phyloP scores from a whole-genome alignment of 2,888 invertebrate species.

The Temnothorax unifasciatus region DNA sequence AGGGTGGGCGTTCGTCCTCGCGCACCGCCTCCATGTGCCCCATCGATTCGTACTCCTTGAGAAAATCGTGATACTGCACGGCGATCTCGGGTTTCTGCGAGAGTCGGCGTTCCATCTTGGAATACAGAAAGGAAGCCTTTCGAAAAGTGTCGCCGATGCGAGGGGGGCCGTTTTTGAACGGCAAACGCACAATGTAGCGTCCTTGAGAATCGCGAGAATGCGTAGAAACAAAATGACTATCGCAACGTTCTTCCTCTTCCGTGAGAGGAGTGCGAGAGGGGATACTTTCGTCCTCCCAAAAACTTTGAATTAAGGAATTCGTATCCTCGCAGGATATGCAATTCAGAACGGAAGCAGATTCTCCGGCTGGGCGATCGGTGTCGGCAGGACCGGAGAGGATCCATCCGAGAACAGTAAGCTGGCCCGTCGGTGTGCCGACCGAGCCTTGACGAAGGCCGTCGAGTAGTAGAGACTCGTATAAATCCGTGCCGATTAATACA shows the following conservation, averaged over 20 bases:
- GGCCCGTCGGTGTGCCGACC: neutral
- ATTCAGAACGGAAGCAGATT: neutral
- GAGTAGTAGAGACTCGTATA: neutral
- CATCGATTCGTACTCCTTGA: neutral
- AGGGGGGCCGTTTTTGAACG: neutral
- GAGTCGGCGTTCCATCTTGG: neutral
- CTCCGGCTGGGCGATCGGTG: too few species aligned
- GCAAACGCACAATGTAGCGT: neutral
- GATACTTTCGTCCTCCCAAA: neutral
- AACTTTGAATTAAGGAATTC: neutral
- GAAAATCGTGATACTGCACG: neutral
- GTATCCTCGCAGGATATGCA: neutral
- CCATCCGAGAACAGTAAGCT: neutral
- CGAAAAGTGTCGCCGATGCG: neutral
- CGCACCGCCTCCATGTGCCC: neutral
- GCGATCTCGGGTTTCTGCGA: neutral
- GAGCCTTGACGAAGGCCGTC: neutral
- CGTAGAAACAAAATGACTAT: rapidly evolving
- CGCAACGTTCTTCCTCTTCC: neutral
- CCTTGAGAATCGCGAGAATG: neutral
- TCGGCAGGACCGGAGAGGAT: neutral
- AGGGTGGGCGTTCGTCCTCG: rapidly evolving
- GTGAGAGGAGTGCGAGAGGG: neutral
- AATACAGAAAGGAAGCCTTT: neutral
- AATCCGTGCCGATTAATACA: neutral